Base-by-base conservation (phyloP, 2,797 vertebrate species). In the Huso huso region DNA sequence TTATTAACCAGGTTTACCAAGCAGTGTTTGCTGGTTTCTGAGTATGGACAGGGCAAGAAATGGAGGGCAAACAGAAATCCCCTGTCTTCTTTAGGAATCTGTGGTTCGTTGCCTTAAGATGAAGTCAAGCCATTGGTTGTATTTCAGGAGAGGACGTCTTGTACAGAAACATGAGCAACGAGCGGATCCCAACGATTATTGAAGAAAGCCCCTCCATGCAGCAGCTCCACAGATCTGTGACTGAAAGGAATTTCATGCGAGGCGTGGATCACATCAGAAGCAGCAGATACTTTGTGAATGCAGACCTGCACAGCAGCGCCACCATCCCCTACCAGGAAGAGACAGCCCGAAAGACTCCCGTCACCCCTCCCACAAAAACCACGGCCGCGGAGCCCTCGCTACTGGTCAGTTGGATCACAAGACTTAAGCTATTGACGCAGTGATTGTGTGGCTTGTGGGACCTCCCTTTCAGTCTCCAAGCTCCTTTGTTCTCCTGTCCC, bases 201-300 rank as follows among this genome's bases (percentile, higher is more conserved):
- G 95, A 98, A 81, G 94, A 97, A 78, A 90, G 76, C 66, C 65
- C 88, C 0, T 79, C 86, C 1, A 76, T 71, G 3, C 84, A 83
- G 0, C 88, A 87, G 0, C 89, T 93, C 57, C 86, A 88, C 76
- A 85, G 92, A 68, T 86, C 91, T 0, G 7, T 66, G 0, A 70
- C 84, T 0, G 90, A 93, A 23, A 85, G 89, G 72, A 90, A 91
- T 1, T 80, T 93, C 10, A 78, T 87, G 66, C 91, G 93, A 0
- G 94, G 94, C 0, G 86, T 91, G 0, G 95, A 97, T 86, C 95
- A 94, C 81, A 90, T 97, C 82, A 79, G 93, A 6, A 91, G 93
- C 66, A 94, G 93, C 78, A 86, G 85, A 71, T 93, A 90, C 77
- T 93, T 91, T 73, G 73, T 94, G 74, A 90, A 80, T 7, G 71